phyloP scores from a whole-genome alignment of 2,888 invertebrate species.

The Sminthurides aquaticus region DNA sequence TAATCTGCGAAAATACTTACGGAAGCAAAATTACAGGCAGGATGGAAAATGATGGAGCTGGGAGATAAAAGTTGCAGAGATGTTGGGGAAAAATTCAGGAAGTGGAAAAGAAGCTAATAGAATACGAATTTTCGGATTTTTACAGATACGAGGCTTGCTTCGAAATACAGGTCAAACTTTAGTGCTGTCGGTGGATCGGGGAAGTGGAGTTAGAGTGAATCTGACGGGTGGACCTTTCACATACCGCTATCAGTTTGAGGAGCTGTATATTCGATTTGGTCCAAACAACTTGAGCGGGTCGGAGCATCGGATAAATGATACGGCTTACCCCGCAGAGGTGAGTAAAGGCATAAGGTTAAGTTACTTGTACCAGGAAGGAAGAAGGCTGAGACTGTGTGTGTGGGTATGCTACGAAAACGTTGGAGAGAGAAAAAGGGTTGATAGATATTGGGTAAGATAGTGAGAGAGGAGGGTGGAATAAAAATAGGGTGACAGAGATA shows the following conservation, averaged over 20 bases:
- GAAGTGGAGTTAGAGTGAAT: conserved; percentile 84
- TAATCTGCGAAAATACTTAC: too few relatives aligned
- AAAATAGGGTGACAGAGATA: background rate
- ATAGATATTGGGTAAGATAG: conserved; percentile 3
- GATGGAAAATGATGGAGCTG: too few relatives aligned
- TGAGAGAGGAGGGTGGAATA: background rate
- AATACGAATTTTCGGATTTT: too few relatives aligned
- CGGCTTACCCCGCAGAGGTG: conserved; percentile 96
- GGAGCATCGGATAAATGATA: conserved; percentile 90
- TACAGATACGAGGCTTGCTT: conserved; percentile 77
- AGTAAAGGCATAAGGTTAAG: conserved; percentile 46
- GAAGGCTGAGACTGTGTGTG: background rate
- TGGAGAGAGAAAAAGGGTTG: background rate
- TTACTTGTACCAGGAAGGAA: background rate
- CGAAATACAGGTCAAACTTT: conserved; percentile 91
- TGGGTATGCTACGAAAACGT: too few relatives aligned
- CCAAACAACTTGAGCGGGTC: conserved; percentile 83
- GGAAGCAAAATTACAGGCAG: too few relatives aligned
- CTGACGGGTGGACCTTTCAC: conserved; percentile 93
- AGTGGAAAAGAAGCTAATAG: too few relatives aligned
- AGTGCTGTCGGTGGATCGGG: conserved; percentile 82
- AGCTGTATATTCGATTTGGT: conserved; percentile 93
- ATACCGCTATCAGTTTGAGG: conserved; percentile 89
- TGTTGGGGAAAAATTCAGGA: too few relatives aligned
- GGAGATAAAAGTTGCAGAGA: too few relatives aligned